Evolutionary conservation across 2,797 vertebrate species (phyloP).

Genomic region (Cichlasoma orientale): DNA sequence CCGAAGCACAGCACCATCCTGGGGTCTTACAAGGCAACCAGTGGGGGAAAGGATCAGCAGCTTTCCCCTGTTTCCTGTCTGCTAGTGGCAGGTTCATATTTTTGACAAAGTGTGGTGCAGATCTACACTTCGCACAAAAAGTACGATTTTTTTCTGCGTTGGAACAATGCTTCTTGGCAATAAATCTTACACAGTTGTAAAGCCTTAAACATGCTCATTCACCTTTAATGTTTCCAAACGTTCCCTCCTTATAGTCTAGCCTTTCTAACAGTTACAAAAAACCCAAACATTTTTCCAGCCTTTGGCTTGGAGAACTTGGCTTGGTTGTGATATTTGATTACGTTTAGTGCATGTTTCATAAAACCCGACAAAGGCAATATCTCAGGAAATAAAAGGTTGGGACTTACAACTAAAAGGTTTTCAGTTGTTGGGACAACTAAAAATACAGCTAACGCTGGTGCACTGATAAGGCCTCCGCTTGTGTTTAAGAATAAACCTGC

Average conservation of each 20-base stretch:
- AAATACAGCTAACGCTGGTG: neutral
- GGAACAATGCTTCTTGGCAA: too few relatives aligned
- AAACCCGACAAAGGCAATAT: neutral
- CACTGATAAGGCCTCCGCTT: neutral
- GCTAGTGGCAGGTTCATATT: neutral
- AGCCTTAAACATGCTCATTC: too few relatives aligned
- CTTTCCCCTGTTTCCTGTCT: neutral
- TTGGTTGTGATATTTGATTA: neutral
- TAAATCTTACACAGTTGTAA: too few relatives aligned
- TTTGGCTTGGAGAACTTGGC: neutral
- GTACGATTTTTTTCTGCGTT: too few relatives aligned
- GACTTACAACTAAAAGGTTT: too few relatives aligned
- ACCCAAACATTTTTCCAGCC: neutral
- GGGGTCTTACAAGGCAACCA: too few relatives aligned
- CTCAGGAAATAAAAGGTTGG: neutral
- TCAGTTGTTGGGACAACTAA: rapidly evolving
- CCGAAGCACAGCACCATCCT: neutral
- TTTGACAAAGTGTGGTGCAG: neutral
- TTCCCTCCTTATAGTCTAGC: neutral
- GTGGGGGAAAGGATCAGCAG: neutral
- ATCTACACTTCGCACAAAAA: too few relatives aligned
- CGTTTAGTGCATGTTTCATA: neutral
- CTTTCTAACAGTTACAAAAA: neutral
- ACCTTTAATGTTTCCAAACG: neutral
- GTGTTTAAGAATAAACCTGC: neutral